Percentiles rank a stretch among this genome's conserved stretches.
These are phyloP conservation scores for Cephus rjabovi DNA, from an alignment of 2,888 invertebrate species.

Conservation along the genomic window DNA sequence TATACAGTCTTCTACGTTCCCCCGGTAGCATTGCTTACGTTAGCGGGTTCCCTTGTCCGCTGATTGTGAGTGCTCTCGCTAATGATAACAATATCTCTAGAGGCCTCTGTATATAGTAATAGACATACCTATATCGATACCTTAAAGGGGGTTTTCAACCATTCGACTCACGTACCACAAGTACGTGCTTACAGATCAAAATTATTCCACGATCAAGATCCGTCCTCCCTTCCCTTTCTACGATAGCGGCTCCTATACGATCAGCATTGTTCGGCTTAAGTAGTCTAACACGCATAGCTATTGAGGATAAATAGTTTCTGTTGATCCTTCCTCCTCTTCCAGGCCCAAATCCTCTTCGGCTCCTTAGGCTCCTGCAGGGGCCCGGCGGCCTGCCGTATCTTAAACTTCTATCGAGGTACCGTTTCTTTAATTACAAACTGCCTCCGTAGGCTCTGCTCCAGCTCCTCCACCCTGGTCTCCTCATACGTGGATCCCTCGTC, in stretches of 20 bases:
- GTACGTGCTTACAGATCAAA: conserved; percentile 18
- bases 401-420: conserved; percentile 39
- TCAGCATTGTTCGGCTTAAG: conserved; percentile 21
- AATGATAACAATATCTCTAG: not conserved
- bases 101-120: not conserved
- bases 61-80: not conserved
- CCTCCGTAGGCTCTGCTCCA: conserved; percentile 25
- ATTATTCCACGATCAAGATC: conserved; percentile 27
- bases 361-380: not conserved
- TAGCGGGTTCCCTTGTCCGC: not conserved
- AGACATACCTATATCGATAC: not conserved
- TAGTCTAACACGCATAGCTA: conserved; percentile 1
- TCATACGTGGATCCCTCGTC: conserved; percentile 9
- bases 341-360: not conserved
- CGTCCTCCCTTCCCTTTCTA: not conserved
- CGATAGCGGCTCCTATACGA: conserved; percentile 19
- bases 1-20: not conserved
- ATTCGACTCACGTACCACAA: not conserved
- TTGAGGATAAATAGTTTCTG: conserved; percentile 5
- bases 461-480: conserved; percentile 11
- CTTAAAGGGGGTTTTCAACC: not conserved
- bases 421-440: conserved; percentile 53
- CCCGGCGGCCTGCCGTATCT: conserved; percentile 21
- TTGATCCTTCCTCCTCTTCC: not conserved
- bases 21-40: not conserved